phyloP scores from a whole-genome alignment of 2,888 invertebrate species.

The Noctuana brunneofusca region DNA sequence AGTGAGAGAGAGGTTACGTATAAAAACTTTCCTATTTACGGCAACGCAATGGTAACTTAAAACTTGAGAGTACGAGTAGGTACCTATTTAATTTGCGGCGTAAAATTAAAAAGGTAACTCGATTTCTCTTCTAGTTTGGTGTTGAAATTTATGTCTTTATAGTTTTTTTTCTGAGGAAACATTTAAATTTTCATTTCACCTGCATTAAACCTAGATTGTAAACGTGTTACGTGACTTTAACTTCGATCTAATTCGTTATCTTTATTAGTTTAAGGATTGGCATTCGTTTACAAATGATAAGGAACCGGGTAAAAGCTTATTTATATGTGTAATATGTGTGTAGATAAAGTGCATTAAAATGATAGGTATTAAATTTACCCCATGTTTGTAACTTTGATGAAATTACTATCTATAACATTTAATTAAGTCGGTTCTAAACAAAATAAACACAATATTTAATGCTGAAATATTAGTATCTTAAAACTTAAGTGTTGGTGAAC shows the following conservation, averaged over 20 bases:
- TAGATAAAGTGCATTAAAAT: too few species aligned
- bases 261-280: conserved; percentile 18
- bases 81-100: conserved; percentile 19
- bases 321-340: background rate
- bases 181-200: conserved; percentile 15
- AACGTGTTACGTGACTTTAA: background rate
- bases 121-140: conserved; percentile 22
- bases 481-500: too few species aligned
- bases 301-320: conserved; percentile 3
- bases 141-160: conserved; percentile 9
- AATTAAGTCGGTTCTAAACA: too few species aligned
- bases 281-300: conserved; percentile 11
- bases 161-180: background rate
- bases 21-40: conserved; percentile 14
- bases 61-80: background rate
- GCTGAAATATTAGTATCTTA: too few species aligned
- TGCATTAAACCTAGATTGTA: conserved; percentile 9
- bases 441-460: too few species aligned
- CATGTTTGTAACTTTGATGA: too few species aligned
- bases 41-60: background rate
- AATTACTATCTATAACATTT: too few species aligned
- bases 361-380: too few species aligned
- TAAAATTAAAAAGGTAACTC: conserved; percentile 26
- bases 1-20: background rate
- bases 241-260: conserved; percentile 9